phyloP scores from a whole-genome alignment of 2,797 vertebrate genomes.

The Melanotaenia boesemani region DNA sequence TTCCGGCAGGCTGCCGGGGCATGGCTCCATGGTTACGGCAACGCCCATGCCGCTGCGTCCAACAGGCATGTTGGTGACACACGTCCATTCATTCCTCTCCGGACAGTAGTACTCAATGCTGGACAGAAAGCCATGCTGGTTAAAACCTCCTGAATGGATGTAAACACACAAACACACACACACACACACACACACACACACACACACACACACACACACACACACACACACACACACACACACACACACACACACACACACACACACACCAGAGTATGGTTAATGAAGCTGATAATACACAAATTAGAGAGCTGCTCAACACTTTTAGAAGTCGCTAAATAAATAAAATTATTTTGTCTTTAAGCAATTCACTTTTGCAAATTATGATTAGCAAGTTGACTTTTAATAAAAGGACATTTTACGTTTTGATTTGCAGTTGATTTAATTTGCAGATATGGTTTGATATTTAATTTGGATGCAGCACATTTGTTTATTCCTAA shows the following conservation, averaged over 20 bases:
- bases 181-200: background rate
- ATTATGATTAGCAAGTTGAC: slow-evolving; percentile 1
- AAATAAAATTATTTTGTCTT: slow-evolving; percentile 11
- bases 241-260: slow-evolving; percentile 12
- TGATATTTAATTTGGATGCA: background rate
- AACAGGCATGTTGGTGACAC: slow-evolving; percentile 78
- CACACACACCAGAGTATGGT: background rate
- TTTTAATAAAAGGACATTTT: background rate
- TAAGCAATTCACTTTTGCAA: background rate
- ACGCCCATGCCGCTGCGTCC: slow-evolving; percentile 87
- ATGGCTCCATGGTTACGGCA: slow-evolving; percentile 90
- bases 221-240: slow-evolving; percentile 15
- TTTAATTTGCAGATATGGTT: slow-evolving; percentile 1
- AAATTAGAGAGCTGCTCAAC: slow-evolving; percentile 7
- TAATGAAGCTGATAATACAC: slow-evolving; percentile 13
- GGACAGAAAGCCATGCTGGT: slow-evolving; percentile 85
- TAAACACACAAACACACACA: slow-evolving; percentile 19
- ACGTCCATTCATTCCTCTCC: slow-evolving; percentile 81
- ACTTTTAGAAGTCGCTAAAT: slow-evolving; percentile 19
- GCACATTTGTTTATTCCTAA: background rate
- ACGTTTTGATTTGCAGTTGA: slow-evolving; percentile 14
- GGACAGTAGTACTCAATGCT: slow-evolving; percentile 85
- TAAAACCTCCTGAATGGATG: slow-evolving; percentile 83
- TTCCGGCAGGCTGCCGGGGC: slow-evolving; percentile 80
- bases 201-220: slow-evolving; percentile 2